A percentile compares a stretch with the other conserved stretches of the same genome.
Evolutionary conservation across 2,797 vertebrate species (phyloP).

Genomic region (Propithecus deckenii): DNA sequence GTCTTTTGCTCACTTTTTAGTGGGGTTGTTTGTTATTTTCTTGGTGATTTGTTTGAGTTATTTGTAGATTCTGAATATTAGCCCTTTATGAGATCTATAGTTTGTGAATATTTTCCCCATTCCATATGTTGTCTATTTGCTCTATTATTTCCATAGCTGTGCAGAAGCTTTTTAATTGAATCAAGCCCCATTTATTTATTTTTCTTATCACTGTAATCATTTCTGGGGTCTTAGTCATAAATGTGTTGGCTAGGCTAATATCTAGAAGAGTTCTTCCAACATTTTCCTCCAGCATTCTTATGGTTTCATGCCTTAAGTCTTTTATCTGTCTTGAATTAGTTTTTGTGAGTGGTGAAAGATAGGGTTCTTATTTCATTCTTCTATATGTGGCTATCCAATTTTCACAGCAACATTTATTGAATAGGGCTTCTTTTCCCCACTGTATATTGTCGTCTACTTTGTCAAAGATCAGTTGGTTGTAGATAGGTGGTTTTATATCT

Average conservation of each 20-base stretch:
- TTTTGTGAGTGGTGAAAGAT: too few relatives aligned
- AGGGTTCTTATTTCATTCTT: too few relatives aligned
- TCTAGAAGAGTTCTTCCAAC: background rate
- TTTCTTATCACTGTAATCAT: background rate
- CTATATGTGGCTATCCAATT: too few relatives aligned
- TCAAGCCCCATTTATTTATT: too few relatives aligned
- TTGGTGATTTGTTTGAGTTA: background rate
- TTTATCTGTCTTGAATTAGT: too few relatives aligned
- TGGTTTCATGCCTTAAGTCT: background rate
- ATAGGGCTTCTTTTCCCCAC: background rate
- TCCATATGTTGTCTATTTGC: background rate
- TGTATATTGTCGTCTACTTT: background rate
- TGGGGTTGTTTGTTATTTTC: background rate
- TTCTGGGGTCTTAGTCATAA: background rate
- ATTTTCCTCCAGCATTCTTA: background rate
- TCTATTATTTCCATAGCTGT: too few relatives aligned
- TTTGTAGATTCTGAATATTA: background rate
- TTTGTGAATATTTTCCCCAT: background rate
- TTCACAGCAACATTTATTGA: background rate
- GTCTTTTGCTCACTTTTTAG: background rate
- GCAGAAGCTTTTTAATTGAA: too few relatives aligned
- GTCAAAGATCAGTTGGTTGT: background rate
- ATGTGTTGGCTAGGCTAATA: background rate
- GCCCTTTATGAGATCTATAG: background rate
- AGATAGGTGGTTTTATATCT: background rate